phyloP scores from a whole-genome alignment of 2,113 vertebrate genomes.

The Nettapus auritus region DNA sequence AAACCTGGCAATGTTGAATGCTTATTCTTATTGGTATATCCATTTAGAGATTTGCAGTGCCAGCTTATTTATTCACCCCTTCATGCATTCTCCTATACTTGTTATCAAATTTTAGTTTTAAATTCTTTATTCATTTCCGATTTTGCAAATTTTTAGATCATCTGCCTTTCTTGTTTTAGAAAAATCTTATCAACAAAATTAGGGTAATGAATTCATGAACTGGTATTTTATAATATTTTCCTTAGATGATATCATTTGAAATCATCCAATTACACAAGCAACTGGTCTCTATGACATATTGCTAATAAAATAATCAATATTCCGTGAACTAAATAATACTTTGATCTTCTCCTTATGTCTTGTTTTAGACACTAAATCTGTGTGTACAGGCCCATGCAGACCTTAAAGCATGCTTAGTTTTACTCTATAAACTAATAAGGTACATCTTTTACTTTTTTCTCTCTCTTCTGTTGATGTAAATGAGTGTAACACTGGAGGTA shows the following conservation, averaged over 20 bases:
- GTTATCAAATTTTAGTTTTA: neutral
- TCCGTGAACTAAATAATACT: neutral
- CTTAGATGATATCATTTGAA: neutral
- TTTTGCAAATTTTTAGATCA: neutral
- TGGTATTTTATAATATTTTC: neutral
- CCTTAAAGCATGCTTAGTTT: neutral
- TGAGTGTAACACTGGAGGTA: neutral
- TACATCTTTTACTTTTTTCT: neutral
- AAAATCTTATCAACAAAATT: neutral
- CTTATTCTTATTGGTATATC: neutral
- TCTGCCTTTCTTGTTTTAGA: neutral
- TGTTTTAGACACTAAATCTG: neutral
- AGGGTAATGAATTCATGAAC: neutral
- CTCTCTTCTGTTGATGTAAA: neutral
- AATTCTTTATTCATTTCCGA: neutral
- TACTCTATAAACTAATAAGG: neutral
- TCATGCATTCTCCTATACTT: neutral
- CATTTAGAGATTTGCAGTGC: neutral
- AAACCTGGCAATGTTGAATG: neutral
- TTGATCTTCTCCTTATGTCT: neutral
- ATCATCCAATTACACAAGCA: neutral
- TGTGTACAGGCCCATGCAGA: neutral
- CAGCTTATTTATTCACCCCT: fast-evolving
- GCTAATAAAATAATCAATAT: neutral
- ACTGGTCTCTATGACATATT: neutral